Base-by-base conservation (phyloP, 1,140 invertebrate species). In the Chironomus tepperi region DNA sequence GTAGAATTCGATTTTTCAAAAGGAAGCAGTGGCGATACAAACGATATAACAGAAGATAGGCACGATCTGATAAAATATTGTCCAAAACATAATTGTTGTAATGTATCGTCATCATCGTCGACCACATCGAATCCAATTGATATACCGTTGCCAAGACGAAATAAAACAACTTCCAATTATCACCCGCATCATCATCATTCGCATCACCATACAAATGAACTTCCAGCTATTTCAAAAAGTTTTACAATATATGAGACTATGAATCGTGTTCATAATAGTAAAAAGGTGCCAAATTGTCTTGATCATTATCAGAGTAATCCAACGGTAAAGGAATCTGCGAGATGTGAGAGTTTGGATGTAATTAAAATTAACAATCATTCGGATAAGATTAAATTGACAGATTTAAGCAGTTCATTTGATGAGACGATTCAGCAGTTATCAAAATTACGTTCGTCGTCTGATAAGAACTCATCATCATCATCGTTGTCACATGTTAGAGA, bases 11-110 rank as follows among this genome's bases (percentile, higher is more conserved):
- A 82, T 75, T 82, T 82, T 75, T 81, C 79, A 64, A 80, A 82
- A 75, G 80, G 82, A 73, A 82, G 81, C 76, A 81, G 81, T 74
- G 78, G 77, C 24, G 81, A 82, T 73, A 82, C 80, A 34, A 34
- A 34, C 5, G 24, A 34, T 34, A 34, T 34, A 34, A 5, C 24
- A 57, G 79, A 70, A 21, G 16, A 5, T 18, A 70, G 81, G 74
- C 79, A 81, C 7, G 81, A 80, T 75, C 72, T 78, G 16, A 84
- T 90, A 57, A 89, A 89, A 10, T 70, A 70, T 70, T 82, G 34
- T 78, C 77, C 76, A 77, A 73, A 43, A 73, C 78, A 74, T 64
- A 16, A 64, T 10, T 74, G 65, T 15, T 72, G 18, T 19, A 57
- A 67, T 43, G 42, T 73, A 21, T 43, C 75, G 57, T 47, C 73